phyloP scores from a whole-genome alignment of 2,797 vertebrate genomes.

The Mus caroli region DNA sequence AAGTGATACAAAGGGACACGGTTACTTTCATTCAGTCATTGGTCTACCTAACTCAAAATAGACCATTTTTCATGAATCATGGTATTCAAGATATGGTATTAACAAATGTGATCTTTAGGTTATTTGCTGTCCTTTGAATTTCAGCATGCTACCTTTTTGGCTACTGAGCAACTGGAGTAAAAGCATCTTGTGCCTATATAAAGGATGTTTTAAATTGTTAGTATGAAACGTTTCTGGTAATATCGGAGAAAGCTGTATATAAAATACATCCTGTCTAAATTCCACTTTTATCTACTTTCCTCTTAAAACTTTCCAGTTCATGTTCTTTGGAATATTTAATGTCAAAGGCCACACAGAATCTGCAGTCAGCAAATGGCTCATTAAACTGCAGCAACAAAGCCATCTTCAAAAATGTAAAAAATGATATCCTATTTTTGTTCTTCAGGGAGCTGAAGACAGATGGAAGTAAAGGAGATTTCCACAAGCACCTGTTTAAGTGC shows the following conservation, averaged over 20 bases:
- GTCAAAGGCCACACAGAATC: slow-evolving; percentile 7
- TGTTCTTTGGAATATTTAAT: slow-evolving; percentile 38
- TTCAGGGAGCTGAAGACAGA: slow-evolving; percentile 49
- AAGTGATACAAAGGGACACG: neutral
- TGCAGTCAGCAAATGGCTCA: slow-evolving; percentile 54
- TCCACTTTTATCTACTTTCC: slow-evolving; percentile 56
- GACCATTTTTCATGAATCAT: neutral
- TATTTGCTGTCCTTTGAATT: neutral
- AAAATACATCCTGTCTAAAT: neutral
- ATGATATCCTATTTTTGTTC: slow-evolving; percentile 46
- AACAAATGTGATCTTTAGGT: neutral
- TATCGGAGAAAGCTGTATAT: neutral
- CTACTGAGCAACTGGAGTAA: neutral
- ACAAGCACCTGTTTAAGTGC: neutral
- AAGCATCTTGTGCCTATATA: neutral
- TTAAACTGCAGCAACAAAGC: slow-evolving; percentile 52
- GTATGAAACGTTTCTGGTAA: neutral
- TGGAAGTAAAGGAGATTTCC: slow-evolving; percentile 41
- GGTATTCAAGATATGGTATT: neutral
- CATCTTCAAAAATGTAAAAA: slow-evolving; percentile 31
- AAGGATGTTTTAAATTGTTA: neutral
- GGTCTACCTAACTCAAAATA: neutral
- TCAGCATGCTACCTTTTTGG: neutral
- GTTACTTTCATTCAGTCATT: neutral
- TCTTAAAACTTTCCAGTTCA: neutral